These are phyloP conservation scores for Odontocolon sp. DNA, from an alignment of 2,888 invertebrate genomes.

Conservation along the genomic window DNA sequence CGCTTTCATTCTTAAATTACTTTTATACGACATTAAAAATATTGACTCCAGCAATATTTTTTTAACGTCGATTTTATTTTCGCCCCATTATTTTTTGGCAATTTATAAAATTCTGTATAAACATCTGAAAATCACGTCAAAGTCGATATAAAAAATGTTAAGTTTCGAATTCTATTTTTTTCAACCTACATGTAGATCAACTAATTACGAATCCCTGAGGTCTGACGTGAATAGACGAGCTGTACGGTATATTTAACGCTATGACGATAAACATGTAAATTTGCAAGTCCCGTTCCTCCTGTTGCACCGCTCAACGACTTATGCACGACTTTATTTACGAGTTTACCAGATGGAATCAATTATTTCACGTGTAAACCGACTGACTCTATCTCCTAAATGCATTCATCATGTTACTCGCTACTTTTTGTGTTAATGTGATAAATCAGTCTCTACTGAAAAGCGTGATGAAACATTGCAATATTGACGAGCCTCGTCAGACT, in stretches of 20 bases:
- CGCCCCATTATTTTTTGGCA: too few species aligned
- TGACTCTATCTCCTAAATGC: not conserved
- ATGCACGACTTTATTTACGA: not conserved
- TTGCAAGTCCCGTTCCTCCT: constrained; percentile 2
- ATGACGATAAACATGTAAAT: constrained; percentile 6
- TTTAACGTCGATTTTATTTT: too few species aligned
- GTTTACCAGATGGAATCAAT: not conserved
- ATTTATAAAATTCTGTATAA: too few species aligned
- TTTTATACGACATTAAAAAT: too few species aligned
- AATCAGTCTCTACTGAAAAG: constrained; percentile 63
- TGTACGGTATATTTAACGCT: not conserved
- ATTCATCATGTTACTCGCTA: constrained; percentile 64
- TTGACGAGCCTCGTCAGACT: not conserved
- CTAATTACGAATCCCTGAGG: not conserved
- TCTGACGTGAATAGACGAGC: not conserved
- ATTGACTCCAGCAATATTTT: too few species aligned
- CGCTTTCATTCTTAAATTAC: too few species aligned
- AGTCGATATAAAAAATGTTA: too few species aligned
- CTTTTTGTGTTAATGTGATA: constrained; percentile 63
- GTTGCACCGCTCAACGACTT: not conserved
- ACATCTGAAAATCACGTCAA: too few species aligned
- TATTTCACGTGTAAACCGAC: not conserved
- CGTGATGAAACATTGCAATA: constrained; percentile 31
- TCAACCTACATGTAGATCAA: not conserved
- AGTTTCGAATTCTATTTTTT: too few species aligned